Evolutionary conservation across 2,797 vertebrate genomes (phyloP).

Genomic region (Enteromius thamalakanensis): DNA sequence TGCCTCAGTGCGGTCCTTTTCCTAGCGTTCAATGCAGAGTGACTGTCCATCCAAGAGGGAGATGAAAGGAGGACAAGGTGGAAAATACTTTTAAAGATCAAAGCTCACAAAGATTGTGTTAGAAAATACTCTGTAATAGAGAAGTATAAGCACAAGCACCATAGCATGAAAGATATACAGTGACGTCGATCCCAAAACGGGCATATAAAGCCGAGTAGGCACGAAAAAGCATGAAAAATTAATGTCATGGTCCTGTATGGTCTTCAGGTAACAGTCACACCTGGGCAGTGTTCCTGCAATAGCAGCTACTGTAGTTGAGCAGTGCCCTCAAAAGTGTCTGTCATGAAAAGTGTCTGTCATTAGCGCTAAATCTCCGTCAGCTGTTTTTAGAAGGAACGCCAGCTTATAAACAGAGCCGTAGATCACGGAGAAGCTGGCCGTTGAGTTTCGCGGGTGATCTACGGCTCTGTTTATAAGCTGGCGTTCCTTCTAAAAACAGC

Average conservation of each 20-base stretch:
- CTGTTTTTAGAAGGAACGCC: too few species aligned
- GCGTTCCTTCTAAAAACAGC: too few species aligned
- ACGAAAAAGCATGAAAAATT: not conserved
- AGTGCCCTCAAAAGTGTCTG: not conserved
- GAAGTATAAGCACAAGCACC: not conserved
- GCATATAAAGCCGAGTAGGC: not conserved
- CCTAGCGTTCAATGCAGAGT: not conserved
- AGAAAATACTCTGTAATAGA: not conserved
- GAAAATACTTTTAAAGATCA: not conserved
- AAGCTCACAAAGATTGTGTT: not conserved
- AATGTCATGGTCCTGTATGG: not conserved
- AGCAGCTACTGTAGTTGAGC: not conserved
- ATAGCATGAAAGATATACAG: not conserved
- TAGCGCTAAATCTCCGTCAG: too few species aligned
- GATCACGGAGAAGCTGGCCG: too few species aligned
- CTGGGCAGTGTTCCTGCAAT: not conserved
- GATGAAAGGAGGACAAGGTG: not conserved
- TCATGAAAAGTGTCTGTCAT: too few species aligned
- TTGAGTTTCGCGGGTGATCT: too few species aligned
- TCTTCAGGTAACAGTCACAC: not conserved
- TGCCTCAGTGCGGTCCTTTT: not conserved
- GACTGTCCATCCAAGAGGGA: not conserved
- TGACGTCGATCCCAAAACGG: not conserved
- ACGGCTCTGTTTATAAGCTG: too few species aligned
- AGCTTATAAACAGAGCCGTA: too few species aligned